Conservation (phyloP, 2,113 vertebrate species). For the Callospermophilus lateralis region DNA sequence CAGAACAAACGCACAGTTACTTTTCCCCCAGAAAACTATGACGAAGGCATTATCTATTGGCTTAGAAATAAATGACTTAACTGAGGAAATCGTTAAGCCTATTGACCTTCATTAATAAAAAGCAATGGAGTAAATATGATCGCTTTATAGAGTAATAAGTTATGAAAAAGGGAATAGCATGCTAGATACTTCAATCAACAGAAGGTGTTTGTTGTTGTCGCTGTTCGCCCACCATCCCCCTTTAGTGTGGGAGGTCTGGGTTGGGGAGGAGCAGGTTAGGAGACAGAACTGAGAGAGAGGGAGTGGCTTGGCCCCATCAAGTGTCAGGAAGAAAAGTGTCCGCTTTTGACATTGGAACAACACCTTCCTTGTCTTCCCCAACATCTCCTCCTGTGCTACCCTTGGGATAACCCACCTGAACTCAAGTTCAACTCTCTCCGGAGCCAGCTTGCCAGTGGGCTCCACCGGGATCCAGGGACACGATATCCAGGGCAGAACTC, state of each 20-base stretch:
- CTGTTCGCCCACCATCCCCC: background rate
- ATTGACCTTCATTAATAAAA: constrained; percentile 64
- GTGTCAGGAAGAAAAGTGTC: constrained; percentile 30
- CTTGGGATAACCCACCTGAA: constrained; percentile 71
- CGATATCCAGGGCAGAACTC: background rate
- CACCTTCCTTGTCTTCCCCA: background rate
- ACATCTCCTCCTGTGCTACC: background rate
- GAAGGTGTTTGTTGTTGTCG: background rate
- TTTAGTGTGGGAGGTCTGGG: background rate
- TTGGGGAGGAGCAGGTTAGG: background rate
- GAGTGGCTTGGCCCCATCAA: constrained; percentile 30
- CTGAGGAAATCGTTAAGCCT: constrained; percentile 72
- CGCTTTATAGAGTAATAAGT: constrained; percentile 54
- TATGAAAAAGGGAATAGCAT: constrained; percentile 47
- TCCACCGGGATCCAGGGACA: background rate
- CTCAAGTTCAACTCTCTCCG: constrained; percentile 60
- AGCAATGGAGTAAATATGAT: constrained; percentile 51
- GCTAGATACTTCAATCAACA: background rate
- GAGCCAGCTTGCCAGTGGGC: constrained; percentile 45
- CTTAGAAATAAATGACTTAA: constrained; percentile 73
- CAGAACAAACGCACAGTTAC: constrained; percentile 81
- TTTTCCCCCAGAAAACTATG: constrained; percentile 78
- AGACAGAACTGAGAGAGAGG: background rate
- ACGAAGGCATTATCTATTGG: constrained; percentile 80
- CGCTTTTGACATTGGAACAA: constrained; percentile 37